Percentiles rank a stretch among this genome's conserved stretches.
Evolutionary conservation across 2,888 invertebrate genomes (phyloP).

Genomic region (Hyppa rectilinea): DNA sequence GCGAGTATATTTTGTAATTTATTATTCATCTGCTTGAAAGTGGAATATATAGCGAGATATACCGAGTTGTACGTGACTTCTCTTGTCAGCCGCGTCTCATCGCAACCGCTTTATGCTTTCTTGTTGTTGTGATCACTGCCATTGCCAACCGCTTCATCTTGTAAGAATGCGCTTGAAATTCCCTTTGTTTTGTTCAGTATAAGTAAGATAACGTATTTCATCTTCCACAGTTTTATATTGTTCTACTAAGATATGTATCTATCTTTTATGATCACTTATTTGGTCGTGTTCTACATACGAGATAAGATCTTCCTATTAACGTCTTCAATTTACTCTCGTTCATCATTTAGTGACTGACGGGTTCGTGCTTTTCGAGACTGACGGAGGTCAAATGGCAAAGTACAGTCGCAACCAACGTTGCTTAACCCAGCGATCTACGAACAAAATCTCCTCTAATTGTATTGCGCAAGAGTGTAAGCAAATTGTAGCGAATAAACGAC

Average conservation of each 20-base stretch:
- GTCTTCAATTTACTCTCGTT: slow-evolving; percentile 51
- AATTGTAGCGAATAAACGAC: slow-evolving; percentile 49
- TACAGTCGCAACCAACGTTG: slow-evolving; percentile 43
- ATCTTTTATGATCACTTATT: slow-evolving; percentile 55
- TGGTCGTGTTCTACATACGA: slow-evolving; percentile 35
- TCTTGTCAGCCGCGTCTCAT: slow-evolving; percentile 77
- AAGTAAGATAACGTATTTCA: slow-evolving; percentile 17
- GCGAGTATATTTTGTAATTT: slow-evolving; percentile 85
- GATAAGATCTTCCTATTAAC: slow-evolving; percentile 43
- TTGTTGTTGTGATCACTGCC: slow-evolving; percentile 76
- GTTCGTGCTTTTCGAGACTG: slow-evolving; percentile 51
- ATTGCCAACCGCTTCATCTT: slow-evolving; percentile 73
- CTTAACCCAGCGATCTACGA: slow-evolving; percentile 31
- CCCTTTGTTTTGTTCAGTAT: slow-evolving; percentile 64
- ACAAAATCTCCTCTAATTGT: slow-evolving; percentile 37
- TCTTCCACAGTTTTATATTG: slow-evolving; percentile 6
- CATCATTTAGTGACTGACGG: slow-evolving; percentile 44
- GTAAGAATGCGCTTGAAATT: slow-evolving; percentile 67
- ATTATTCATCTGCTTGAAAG: slow-evolving; percentile 87
- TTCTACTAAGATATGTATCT: slow-evolving; percentile 46
- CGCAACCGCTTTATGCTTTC: slow-evolving; percentile 77
- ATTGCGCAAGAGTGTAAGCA: slow-evolving; percentile 54
- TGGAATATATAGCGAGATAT: slow-evolving; percentile 81
- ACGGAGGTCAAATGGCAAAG: slow-evolving; percentile 54
- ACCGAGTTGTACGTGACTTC: slow-evolving; percentile 85